Conservation (phyloP, 37 sponge, comb jelly and placozoan genomes). For the Hormiphora californensis region DNA sequence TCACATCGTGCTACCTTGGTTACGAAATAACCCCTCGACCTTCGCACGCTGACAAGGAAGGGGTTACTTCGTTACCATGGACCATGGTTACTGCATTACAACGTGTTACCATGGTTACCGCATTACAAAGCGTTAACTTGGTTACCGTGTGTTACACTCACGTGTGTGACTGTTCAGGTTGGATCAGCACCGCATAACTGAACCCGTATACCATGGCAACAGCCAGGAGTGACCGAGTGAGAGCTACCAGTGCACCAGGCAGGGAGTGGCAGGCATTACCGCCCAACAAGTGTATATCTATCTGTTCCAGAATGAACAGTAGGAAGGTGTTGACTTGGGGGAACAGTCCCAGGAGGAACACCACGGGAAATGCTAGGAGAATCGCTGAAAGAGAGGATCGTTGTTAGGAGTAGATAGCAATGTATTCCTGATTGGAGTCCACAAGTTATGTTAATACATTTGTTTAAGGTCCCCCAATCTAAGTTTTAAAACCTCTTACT, state of each 20-base stretch:
- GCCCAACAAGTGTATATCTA: slow-evolving; percentile 86
- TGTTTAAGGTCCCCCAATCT: too few relatives aligned
- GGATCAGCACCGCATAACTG: slow-evolving; percentile 4
- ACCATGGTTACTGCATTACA: too few relatives aligned
- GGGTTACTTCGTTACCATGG: too few relatives aligned
- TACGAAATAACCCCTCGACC: too few relatives aligned
- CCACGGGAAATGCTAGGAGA: slow-evolving; percentile 71
- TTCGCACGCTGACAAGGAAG: too few relatives aligned
- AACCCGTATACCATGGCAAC: slow-evolving; percentile 22
- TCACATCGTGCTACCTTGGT: too few relatives aligned
- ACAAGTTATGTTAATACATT: too few relatives aligned
- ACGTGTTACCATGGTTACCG: too few relatives aligned
- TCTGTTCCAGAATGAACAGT: slow-evolving; percentile 75
- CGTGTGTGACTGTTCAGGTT: slow-evolving; percentile 25
- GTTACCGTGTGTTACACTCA: background rate
- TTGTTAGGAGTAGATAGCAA: too few relatives aligned
- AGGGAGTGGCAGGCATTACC: slow-evolving; percentile 58
- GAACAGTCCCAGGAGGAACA: slow-evolving; percentile 72
- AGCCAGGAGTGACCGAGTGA: background rate
- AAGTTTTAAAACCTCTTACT: too few relatives aligned
- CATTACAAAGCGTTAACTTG: too few relatives aligned
- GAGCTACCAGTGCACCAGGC: background rate
- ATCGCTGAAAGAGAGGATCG: slow-evolving; percentile 61
- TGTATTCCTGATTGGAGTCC: too few relatives aligned
- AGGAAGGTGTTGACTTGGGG: slow-evolving; percentile 84